Evolutionary conservation across 2,797 vertebrate genomes (phyloP), one percentile per base, ranked within the genome.

Genomic region (Spinus pinus): DNA sequence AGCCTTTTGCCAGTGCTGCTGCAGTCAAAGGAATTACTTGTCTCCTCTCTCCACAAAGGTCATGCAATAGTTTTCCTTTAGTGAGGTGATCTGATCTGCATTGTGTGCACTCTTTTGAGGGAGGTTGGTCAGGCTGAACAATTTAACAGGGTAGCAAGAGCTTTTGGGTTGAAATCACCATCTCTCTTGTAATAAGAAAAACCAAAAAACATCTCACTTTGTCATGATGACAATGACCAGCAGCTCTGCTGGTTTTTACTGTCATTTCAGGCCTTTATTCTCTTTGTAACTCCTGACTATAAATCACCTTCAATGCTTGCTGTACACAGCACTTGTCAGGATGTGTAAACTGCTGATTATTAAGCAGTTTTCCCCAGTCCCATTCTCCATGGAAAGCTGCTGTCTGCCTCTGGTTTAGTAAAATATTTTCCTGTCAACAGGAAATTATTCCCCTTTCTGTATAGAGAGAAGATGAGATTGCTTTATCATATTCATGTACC

Each of bases 361-460:
- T 90, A 87, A 92, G 88, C 37, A 47, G 33, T 73, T 94, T 86
- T 87, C 9, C 28, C 33, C 47, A 71, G 57, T 62, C 20, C 23
- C 24, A 31, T 86, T 90, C 47, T 53, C 22, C 57, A 56, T 64
- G 56, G 73, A 88, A 73, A n/a, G 51, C 37, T 65, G 54, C 49
- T 90, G 31, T 16, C 66, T 90, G 49, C 51, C 33, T 93, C 17
- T 7, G 2, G 33, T 73, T 81, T 41, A 81, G 77, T 54, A 66
- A 75, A 92, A 93, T 66, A 84, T 84, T 85, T 37, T 82, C 49
- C 53, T 82, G 49, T 90, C 74, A 94, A 77, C 37, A 73, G 77
- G 78, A 93, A 90, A 90, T 90, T 90, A 85, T 94, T 95, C 25
- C 50, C 47, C n/a, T 23, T 90, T 94, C 88, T 84, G 27, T 84